phyloP scores from a whole-genome alignment of 1,140 invertebrate genomes.

The Calycopis cecrops region DNA sequence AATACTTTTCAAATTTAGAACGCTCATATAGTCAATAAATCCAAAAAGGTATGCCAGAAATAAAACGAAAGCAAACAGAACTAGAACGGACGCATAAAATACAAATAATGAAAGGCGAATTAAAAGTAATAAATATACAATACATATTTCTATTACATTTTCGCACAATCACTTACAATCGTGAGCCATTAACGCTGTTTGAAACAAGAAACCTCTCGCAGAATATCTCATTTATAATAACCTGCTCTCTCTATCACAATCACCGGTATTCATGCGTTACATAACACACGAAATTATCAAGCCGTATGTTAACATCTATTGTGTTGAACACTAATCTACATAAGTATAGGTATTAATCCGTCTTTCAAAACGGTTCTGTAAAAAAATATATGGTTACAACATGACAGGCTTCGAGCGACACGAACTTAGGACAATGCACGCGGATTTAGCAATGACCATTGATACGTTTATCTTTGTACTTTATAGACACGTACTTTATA shows the following conservation, averaged over 20 bases:
- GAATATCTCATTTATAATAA: constrained; percentile 68
- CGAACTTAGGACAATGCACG: constrained; percentile 4
- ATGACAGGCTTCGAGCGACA: constrained; percentile 38
- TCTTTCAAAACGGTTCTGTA: constrained; percentile 67
- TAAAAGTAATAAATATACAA: constrained; percentile 57
- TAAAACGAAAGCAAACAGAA: background rate
- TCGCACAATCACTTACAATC: constrained; percentile 46
- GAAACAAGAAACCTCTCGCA: constrained; percentile 41
- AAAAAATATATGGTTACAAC: constrained; percentile 57
- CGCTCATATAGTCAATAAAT: too few relatives aligned
- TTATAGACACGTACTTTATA: too few relatives aligned
- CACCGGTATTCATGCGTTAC: constrained; percentile 62
- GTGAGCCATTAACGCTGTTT: constrained; percentile 39
- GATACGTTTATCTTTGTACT: background rate
- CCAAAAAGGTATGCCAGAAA: background rate
- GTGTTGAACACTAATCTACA: constrained; percentile 66
- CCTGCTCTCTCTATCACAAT: constrained; percentile 59
- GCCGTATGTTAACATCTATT: constrained; percentile 64
- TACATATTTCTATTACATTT: constrained; percentile 50
- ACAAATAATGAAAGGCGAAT: constrained; percentile 33
- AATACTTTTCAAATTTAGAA: too few relatives aligned
- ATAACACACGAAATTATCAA: constrained; percentile 65
- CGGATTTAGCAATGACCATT: constrained; percentile 6
- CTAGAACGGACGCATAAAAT: background rate
- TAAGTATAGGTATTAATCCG: constrained; percentile 72